A percentile compares a stretch with the other conserved stretches of the same genome.
phyloP scores from a whole-genome alignment of 2,113 vertebrate genomes.

The Lagopus muta region DNA sequence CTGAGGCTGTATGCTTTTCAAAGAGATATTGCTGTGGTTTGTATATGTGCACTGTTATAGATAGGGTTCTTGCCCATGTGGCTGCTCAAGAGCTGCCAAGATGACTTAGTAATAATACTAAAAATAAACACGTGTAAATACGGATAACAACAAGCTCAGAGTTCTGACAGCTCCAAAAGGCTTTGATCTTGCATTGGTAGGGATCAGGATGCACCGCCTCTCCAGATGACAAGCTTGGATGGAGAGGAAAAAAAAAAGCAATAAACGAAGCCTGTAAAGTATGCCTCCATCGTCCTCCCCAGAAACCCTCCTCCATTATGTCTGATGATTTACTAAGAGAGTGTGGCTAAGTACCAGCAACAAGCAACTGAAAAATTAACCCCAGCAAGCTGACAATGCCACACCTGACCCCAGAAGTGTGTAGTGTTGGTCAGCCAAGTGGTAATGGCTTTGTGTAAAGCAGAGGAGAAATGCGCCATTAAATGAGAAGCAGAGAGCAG shows the following conservation, averaged over 20 bases:
- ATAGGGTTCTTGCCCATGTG: neutral
- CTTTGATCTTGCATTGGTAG: conserved; percentile 40
- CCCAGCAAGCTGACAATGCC: neutral
- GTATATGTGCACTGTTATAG: neutral
- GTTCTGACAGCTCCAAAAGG: conserved; percentile 16
- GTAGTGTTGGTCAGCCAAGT: neutral
- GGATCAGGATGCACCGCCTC: conserved; percentile 11
- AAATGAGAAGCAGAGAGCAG: neutral
- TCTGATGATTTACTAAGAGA: conserved; percentile 32
- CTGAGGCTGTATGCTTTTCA: neutral
- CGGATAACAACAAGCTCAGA: neutral
- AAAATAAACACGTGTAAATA: conserved; percentile 48
- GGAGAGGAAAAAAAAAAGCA: neutral
- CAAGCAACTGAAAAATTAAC: conserved; percentile 22
- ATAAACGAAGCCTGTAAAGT: neutral
- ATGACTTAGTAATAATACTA: conserved; percentile 25
- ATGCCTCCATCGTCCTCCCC: neutral
- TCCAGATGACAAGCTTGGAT: conserved; percentile 4
- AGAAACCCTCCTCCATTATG: neutral
- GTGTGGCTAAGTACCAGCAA: neutral
- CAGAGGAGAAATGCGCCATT: neutral
- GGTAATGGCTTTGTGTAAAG: neutral
- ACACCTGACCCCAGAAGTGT: neutral
- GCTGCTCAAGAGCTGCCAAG: conserved; percentile 19
- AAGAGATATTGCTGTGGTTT: neutral